These are phyloP conservation scores for Plodia interpunctella DNA, from an alignment of 1,140 invertebrate species.

Conservation along the genomic window DNA sequence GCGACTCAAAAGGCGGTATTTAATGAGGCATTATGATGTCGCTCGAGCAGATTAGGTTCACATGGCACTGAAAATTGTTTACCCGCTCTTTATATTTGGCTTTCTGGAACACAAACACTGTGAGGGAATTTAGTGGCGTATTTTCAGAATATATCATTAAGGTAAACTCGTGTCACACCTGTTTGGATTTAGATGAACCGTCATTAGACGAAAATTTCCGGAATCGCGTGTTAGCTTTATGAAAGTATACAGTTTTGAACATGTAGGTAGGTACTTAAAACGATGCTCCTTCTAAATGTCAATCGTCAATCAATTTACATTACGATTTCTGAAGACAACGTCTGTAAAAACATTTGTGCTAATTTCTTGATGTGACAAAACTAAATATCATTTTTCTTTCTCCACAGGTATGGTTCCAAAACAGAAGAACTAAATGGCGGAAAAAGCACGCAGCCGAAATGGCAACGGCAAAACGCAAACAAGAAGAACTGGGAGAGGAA, in stretches of 20 bases:
- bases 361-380: neutral
- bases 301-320: too few relatives aligned
- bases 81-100: constrained; percentile 71
- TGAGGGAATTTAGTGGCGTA: constrained; percentile 37
- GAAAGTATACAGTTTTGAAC: too few relatives aligned
- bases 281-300: too few relatives aligned
- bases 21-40: constrained; percentile 75
- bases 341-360: too few relatives aligned
- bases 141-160: constrained; percentile 27
- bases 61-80: constrained; percentile 62
- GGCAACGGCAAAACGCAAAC: constrained; percentile 97
- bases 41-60: constrained; percentile 68
- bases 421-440: constrained; percentile 98
- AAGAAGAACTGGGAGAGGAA: constrained; percentile 92
- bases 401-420: constrained; percentile 99
- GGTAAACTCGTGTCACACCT: constrained; percentile 4
- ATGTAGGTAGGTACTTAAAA: neutral
- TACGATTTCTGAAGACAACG: too few relatives aligned
- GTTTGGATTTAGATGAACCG: constrained; percentile 1
- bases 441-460: constrained; percentile 99
- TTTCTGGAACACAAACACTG: constrained; percentile 54
- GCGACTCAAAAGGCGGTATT: constrained; percentile 60
- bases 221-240: too few relatives aligned
- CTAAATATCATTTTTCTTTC: constrained; percentile 3
- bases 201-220: neutral